Base-by-base conservation (phyloP, 2,113 vertebrate genomes). In the Oryzias celebensis region DNA sequence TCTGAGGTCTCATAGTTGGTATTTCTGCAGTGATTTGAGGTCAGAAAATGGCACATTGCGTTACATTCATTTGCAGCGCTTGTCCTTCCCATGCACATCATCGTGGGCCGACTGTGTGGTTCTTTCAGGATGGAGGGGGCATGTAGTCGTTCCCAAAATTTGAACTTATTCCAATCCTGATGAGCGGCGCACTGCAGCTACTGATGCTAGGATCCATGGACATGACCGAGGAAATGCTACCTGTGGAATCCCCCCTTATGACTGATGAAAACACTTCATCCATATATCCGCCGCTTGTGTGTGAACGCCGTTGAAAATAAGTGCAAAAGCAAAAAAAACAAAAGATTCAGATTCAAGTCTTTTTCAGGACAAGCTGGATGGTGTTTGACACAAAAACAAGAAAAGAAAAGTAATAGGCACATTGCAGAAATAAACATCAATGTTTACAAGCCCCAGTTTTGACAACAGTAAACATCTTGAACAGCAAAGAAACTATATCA, bases 21-120 rank as follows among this genome's bases (percentile, higher is more conserved):
- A 26, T 57, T 71, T 77, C 81, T 81, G 84, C 85, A 84, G 69
- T 28, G 74, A 75, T 73, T 70, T 85, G 80, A 85, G 82, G 82
- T 86, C 82, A 85, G 72, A 88, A 90, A 91, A 91, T 89, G 88
- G 80, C 87, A 91, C 85, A n/a, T 83, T 89, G 82, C 75, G 65
- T 88, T 91, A 91, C 92, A 92, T 91, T 91, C 89, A 88, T 81
- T 79, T 68, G 71, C 84, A 87, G 85, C 66, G 80, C 75, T 74
- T 23, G 65, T 72, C 73, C 36, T 52, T 75, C 56, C 56, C 20
- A 43, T 24, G 44, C 24, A 45, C 46, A 5, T 42, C 36, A 36
- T 54, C 53, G 58, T 49, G 48, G 71, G 62, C 61, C 17, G 55
- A 67, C 65, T 65, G 62, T 56, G 4, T 5, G 56, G 45, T 42